Base-by-base conservation (phyloP, 2,888 invertebrate genomes). In the Nomada flava region DNA sequence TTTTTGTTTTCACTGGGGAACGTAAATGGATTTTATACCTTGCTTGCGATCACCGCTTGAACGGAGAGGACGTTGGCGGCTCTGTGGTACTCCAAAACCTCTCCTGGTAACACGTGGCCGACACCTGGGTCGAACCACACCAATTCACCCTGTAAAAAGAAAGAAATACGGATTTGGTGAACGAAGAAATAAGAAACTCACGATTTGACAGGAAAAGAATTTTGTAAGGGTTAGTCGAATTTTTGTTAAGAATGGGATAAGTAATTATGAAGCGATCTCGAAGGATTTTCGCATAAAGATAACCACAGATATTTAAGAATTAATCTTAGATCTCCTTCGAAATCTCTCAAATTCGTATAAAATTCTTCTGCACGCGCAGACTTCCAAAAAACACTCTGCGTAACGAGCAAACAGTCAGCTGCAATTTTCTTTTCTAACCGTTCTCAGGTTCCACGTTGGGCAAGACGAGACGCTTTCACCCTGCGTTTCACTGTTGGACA, bases 81-180 rank as follows among this genome's bases (percentile, higher is more conserved):
- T 82, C 97, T 96, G 94, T 98, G 98, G 89, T 97, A 97, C 94
- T 98, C 98, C 90, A 97, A 95, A 85, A 98, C 97, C 94, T 98
- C 97, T 78, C 98, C 98, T 68, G 98, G 98, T 90, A 98, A 95
- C 90, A 98, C 97, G 94, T 98, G 97, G 88, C 98, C 97, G 90
- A 98, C 96, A 59, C 98, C 98, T 63, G 98, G 97, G 94, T 98
- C 98, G 95, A 98, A 98, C 98, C 98, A 98, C 92, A 98, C 97
- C 94, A 98, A 95, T 94, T 98, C 98, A 81, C 98, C 98, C 95
- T 94, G 89, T 15, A 91, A 83, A 77, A 63, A 7, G 15, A 69
- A 76, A 77, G 77, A 82, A 47, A 47, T 47, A 15, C 47, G 15
- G 13, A 5, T 9, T 20, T 20, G 23, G 11, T 57, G 20, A 47